Evolutionary conservation across 2,888 invertebrate species (phyloP).

Genomic region (Nemotelus pantherinus): DNA sequence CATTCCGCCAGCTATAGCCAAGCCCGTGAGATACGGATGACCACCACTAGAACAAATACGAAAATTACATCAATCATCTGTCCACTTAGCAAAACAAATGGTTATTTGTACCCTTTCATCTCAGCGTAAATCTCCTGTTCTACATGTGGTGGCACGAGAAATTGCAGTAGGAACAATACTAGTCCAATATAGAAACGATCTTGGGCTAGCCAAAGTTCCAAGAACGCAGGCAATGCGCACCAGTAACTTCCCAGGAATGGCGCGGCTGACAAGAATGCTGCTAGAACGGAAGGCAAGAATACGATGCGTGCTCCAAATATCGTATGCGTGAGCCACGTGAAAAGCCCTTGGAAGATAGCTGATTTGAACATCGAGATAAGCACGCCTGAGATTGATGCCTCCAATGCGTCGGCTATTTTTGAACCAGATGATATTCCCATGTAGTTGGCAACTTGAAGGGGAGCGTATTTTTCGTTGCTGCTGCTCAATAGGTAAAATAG

Average conservation of each 20-base stretch:
- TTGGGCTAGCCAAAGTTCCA: conserved; percentile 95
- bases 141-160: conserved; percentile 87
- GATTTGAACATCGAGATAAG: conserved; percentile 97
- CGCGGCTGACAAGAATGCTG: conserved; percentile 92
- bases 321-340: conserved; percentile 98
- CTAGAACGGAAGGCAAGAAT: conserved; percentile 88
- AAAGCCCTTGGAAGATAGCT: conserved; percentile 95
- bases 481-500: conserved; percentile 94
- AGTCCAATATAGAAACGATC: conserved; percentile 85
- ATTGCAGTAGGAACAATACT: conserved; percentile 82
- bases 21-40: conserved; percentile 95
- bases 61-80: neutral
- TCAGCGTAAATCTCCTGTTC: conserved; percentile 97
- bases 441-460: conserved; percentile 86
- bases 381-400: conserved; percentile 91
- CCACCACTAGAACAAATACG: conserved; percentile 74
- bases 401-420: conserved; percentile 82
- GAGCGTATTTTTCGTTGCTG: conserved; percentile 88
- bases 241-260: conserved; percentile 96
- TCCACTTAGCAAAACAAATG: neutral
- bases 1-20: conserved; percentile 97
- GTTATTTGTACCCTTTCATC: conserved; percentile 83
- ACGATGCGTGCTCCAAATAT: conserved; percentile 94
- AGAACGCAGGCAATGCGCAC: conserved; percentile 91
- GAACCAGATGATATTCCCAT: conserved; percentile 82